A percentile compares a stretch with the other conserved stretches of the same genome.
Evolutionary conservation across 2,888 invertebrate species (phyloP).

Genomic region (Calameuta pallipes): DNA sequence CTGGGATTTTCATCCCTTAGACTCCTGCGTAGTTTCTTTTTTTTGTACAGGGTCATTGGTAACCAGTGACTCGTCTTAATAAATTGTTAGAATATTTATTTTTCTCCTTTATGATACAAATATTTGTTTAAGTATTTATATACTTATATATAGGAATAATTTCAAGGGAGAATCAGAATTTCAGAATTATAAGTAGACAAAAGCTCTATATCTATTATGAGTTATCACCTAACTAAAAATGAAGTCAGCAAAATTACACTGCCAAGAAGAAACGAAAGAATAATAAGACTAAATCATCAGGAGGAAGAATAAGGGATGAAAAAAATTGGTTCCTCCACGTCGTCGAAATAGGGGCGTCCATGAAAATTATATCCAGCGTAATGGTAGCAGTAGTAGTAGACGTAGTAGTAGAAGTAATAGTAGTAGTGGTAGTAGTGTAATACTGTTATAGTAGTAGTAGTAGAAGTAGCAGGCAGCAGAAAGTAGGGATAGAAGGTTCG

Average conservation of each 20-base stretch:
- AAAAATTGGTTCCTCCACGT: not conserved
- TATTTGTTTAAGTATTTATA: not conserved
- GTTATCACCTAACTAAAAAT: not conserved
- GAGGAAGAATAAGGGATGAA: not conserved
- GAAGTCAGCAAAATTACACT: not conserved
- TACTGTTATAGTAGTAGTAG: too few species aligned
- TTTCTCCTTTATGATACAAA: not conserved
- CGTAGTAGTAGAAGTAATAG: too few species aligned
- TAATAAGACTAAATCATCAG: not conserved
- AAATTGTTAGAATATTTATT: not conserved
- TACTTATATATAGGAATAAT: not conserved
- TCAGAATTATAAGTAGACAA: not conserved
- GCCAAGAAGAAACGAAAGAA: not conserved
- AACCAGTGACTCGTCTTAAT: not conserved
- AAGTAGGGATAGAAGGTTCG: conserved; percentile 26
- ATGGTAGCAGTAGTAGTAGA: not conserved
- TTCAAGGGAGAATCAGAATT: not conserved
- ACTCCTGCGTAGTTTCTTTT: not conserved
- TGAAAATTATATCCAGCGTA: not conserved
- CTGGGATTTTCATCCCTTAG: not conserved
- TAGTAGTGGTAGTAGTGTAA: too few species aligned
- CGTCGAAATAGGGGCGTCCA: not conserved
- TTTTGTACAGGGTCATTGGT: not conserved
- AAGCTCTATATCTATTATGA: not conserved
- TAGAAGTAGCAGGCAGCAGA: not conserved